These are phyloP conservation scores for Poecilia velifera DNA, from an alignment of 2,797 vertebrate genomes.

Conservation along the genomic window DNA sequence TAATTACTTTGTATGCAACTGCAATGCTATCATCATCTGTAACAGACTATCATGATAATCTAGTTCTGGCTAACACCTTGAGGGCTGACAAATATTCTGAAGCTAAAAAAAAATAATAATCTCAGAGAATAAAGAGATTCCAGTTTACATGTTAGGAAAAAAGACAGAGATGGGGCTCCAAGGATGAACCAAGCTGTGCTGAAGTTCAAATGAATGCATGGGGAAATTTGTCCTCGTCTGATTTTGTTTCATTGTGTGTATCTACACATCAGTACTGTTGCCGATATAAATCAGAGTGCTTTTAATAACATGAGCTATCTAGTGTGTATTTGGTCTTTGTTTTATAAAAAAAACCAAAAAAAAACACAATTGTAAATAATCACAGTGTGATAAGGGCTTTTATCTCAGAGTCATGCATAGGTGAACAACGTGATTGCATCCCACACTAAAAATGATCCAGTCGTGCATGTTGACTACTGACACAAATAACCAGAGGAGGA, in stretches of 20 bases:
- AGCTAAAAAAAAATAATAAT: background rate
- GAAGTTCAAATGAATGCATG: background rate
- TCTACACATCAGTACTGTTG: background rate
- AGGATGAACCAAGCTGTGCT: background rate
- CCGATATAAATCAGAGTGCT: slow-evolving; percentile 5
- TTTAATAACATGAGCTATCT: slow-evolving; percentile 21
- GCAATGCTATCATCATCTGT: background rate
- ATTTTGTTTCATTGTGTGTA: background rate
- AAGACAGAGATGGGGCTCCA: background rate
- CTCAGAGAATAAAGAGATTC: background rate
- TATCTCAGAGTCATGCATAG: slow-evolving; percentile 60
- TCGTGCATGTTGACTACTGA: slow-evolving; percentile 68
- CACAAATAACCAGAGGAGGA: slow-evolving; percentile 32
- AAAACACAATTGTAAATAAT: slow-evolving; percentile 34
- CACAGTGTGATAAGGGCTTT: slow-evolving; percentile 39
- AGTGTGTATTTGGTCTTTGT: slow-evolving; percentile 38
- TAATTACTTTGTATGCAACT: background rate
- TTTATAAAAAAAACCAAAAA: slow-evolving; percentile 39
- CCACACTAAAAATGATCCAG: slow-evolving; percentile 58
- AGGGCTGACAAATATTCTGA: background rate
- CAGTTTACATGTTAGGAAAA: background rate
- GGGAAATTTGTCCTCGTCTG: background rate
- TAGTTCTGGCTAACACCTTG: background rate
- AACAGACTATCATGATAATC: background rate
- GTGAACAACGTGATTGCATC: slow-evolving; percentile 70